Base-by-base conservation (phyloP, 2,797 vertebrate genomes). In the Steatocranus sp. region DNA sequence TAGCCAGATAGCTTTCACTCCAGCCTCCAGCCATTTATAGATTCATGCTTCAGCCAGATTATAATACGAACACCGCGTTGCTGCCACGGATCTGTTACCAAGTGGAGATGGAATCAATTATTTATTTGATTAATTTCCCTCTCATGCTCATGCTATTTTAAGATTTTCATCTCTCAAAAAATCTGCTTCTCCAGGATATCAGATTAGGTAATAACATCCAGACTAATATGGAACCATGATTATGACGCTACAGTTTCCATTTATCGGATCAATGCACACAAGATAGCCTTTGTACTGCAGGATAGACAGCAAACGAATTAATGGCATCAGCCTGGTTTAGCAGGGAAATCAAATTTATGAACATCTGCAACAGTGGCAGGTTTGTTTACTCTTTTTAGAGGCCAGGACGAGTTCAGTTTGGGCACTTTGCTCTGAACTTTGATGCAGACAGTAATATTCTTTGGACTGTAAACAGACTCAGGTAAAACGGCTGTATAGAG, bases 31-130 rank as follows among this genome's bases (percentile, higher is more conserved):
- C 54, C 74, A 58, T 84, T 86, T 78, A 88, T 83, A 82, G 82
- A 90, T 91, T 81, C 83, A 77, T 81, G 74, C 38, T 79, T 86
- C 30, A 75, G 75, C 83, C 73, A 86, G 78, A 82, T 88, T 83
- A 83, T 78, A 83, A 88, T 79, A 82, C 48, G 51, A 85, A 77
- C 54, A 48, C 78, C 23, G 48, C 54, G 51, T 78, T 88, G 74
- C 77, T 82, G 73, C 30, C 75, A 18, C 63, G 54, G 38, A 86
- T 82, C 79, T 80, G 82, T 78, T 83, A 84, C 78, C 63, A 82
- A 76, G 63, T 76, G 54, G 76, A 75, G 80, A 79, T 48, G 66
- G 34, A 83, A 79, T 76, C 73, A 84, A 61, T 89, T 78, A 83
- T 81, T 81, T 81, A 75, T 83, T 86, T 81, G 6, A 83, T 87